Evolutionary conservation across 1,140 invertebrate genomes (phyloP).

Genomic region (Caenorhabditis brenneri): DNA sequence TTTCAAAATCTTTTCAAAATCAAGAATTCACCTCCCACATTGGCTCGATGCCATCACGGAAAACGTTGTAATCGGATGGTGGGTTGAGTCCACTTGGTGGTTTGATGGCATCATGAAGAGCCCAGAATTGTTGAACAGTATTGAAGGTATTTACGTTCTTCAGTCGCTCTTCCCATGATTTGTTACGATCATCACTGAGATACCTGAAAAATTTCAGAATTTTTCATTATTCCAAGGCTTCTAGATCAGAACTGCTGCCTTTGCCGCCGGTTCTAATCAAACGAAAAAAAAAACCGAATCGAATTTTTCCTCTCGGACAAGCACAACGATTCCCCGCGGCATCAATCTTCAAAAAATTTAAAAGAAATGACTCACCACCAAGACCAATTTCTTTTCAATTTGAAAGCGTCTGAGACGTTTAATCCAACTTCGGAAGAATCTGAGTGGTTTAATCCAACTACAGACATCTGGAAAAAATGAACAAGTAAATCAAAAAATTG

Average conservation of each 20-base stretch:
- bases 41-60: constrained; percentile 85
- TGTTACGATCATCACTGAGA: constrained; percentile 86
- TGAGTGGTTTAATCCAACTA: no score
- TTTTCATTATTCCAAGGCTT: neutral
- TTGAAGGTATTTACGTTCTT: constrained; percentile 89
- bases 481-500: no score
- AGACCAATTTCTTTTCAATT: neutral
- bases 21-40: constrained; percentile 90
- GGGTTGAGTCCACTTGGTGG: constrained; percentile 83
- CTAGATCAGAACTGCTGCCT: no score
- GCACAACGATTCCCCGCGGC: no score
- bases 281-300: no score
- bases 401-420: neutral
- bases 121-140: constrained; percentile 99
- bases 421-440: no score
- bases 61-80: constrained; percentile 94
- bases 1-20: no score
- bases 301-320: no score
- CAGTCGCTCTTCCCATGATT: constrained; percentile 90
- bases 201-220: constrained; percentile 80
- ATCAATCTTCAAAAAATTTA: neutral
- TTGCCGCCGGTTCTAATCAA: no score
- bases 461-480: no score
- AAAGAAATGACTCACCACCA: constrained; percentile 10
- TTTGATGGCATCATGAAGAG: constrained; percentile 83